These are phyloP conservation scores for Piliocolobus tephrosceles DNA, from an alignment of 2,113 vertebrate species.

Conservation along the genomic window DNA sequence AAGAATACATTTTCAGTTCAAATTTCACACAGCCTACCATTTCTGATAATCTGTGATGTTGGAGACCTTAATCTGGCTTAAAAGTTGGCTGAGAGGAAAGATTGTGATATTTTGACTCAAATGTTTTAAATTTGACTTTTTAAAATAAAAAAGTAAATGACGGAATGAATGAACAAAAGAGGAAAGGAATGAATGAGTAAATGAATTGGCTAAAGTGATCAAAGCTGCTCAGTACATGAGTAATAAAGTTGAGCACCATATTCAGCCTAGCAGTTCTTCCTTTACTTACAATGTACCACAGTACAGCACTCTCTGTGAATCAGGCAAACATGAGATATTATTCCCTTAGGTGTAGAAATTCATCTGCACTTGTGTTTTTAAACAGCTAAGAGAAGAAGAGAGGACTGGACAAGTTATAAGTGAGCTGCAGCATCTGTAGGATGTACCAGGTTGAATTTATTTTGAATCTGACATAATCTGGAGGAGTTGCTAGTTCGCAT, in stretches of 20 bases:
- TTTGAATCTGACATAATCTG: not conserved
- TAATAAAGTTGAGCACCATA: not conserved
- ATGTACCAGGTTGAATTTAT: not conserved
- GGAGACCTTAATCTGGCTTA: not conserved
- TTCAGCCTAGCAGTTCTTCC: not conserved
- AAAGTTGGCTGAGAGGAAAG: not conserved
- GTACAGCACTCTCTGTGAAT: not conserved
- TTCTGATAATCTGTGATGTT: not conserved
- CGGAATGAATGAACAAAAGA: not conserved
- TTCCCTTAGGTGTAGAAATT: not conserved
- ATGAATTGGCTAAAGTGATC: not conserved
- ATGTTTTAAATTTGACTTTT: not conserved
- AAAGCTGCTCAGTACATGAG: not conserved
- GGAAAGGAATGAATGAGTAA: not conserved
- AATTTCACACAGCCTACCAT: not conserved
- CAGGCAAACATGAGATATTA: not conserved
- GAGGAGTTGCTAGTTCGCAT: not conserved
- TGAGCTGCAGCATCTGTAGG: not conserved
- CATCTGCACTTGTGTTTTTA: not conserved
- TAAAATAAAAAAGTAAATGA: not conserved
- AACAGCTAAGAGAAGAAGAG: not conserved
- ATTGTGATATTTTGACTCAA: not conserved
- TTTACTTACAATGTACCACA: not conserved
- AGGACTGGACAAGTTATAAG: not conserved
- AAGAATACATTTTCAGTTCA: not conserved